A percentile compares a stretch with the other conserved stretches of the same genome.
Evolutionary conservation across 2,888 invertebrate genomes (phyloP).

Genomic region (Corythucha ciliata): DNA sequence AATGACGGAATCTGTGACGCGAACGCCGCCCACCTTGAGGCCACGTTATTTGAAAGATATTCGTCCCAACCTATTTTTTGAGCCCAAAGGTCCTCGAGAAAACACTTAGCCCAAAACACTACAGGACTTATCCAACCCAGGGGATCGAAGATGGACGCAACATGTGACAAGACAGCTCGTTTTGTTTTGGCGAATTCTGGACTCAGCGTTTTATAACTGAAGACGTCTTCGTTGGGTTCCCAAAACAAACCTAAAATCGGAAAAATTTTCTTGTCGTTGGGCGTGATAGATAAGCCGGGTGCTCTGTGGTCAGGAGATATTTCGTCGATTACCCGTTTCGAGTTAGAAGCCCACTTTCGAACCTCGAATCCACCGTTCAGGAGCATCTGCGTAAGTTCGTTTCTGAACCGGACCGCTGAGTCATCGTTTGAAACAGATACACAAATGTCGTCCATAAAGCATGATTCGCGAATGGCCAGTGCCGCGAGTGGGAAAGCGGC

Average conservation of each 20-base stretch:
- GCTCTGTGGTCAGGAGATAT: not conserved
- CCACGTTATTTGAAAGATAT: not conserved
- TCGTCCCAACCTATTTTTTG: slow-evolving; percentile 13
- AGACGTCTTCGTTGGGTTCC: not conserved
- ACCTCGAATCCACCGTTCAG: not conserved
- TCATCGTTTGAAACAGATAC: too few relatives aligned
- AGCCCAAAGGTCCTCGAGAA: slow-evolving; percentile 1
- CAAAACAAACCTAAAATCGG: not conserved
- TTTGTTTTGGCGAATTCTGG: not conserved
- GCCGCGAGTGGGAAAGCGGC: too few relatives aligned
- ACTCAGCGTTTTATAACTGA: not conserved
- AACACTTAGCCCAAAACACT: slow-evolving; percentile 2
- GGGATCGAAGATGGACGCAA: too few relatives aligned
- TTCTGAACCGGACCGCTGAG: too few relatives aligned
- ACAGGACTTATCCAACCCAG: not conserved
- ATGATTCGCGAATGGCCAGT: too few relatives aligned
- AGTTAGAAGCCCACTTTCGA: slow-evolving; percentile 1
- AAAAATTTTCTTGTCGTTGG: not conserved
- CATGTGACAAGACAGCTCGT: not conserved
- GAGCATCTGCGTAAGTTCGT: not conserved
- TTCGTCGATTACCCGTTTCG: not conserved
- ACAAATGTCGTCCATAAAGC: too few relatives aligned
- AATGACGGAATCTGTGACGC: not conserved
- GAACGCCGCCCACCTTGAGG: slow-evolving; percentile 16
- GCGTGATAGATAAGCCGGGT: not conserved